A percentile compares a stretch with the other conserved stretches of the same genome.
phyloP scores from a whole-genome alignment of 2,888 invertebrate genomes.

The Polydesmus complanatus region DNA sequence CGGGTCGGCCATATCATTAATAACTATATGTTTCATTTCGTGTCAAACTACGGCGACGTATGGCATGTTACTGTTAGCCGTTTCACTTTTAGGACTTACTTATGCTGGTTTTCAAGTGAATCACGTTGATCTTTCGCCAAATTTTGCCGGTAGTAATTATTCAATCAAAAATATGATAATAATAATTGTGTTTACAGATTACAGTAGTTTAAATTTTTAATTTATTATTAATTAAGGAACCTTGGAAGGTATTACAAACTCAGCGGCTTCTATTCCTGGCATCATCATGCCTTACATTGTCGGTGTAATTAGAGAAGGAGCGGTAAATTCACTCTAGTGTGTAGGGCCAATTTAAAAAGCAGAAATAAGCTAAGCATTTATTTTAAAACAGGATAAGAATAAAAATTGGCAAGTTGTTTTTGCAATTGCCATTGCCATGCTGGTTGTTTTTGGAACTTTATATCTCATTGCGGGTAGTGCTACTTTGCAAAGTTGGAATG shows the following conservation, averaged over 20 bases:
- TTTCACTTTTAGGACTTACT: constrained; percentile 21
- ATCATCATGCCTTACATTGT: constrained; percentile 20
- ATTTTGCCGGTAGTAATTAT: constrained; percentile 20
- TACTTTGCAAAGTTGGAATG: neutral
- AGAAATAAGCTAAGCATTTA: neutral
- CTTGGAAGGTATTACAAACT: constrained; percentile 22
- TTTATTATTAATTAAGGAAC: constrained; percentile 13
- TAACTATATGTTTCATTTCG: neutral
- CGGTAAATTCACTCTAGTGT: neutral
- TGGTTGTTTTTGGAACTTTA: neutral
- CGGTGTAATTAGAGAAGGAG: constrained; percentile 15
- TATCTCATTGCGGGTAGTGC: neutral
- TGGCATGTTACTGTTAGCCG: neutral
- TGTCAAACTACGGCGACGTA: neutral
- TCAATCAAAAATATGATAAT: too few relatives aligned
- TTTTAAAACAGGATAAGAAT: neutral
- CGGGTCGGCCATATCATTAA: neutral
- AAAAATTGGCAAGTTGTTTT: neutral
- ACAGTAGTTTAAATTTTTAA: too few relatives aligned
- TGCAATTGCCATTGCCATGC: neutral
- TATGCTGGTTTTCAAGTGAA: constrained; percentile 22
- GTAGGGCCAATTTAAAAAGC: neutral
- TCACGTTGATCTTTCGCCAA: constrained; percentile 23
- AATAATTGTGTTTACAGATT: too few relatives aligned
- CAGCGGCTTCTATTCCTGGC: constrained; percentile 21